A percentile compares a stretch with the other conserved stretches of the same genome.
These are phyloP conservation scores for Axis porcinus DNA, from an alignment of 2,113 vertebrate species.

Conservation along the genomic window DNA sequence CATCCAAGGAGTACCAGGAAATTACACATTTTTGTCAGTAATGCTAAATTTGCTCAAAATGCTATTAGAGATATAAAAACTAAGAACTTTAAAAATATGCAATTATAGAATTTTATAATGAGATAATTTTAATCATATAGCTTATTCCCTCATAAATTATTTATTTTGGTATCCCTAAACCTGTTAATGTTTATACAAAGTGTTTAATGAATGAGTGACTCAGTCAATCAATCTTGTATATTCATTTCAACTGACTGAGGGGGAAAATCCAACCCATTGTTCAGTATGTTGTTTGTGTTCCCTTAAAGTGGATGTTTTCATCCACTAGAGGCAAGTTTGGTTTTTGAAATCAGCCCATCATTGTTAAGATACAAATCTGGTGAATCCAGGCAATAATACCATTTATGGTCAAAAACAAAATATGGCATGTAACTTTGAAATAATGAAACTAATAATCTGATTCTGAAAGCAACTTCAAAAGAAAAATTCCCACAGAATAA, in stretches of 20 bases:
- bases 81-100: neutral
- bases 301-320: neutral
- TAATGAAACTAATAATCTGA: neutral
- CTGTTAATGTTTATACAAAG: neutral
- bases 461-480: neutral
- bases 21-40: neutral
- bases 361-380: neutral
- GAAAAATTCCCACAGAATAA: neutral
- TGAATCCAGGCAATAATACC: neutral
- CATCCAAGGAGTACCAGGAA: neutral
- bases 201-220: neutral
- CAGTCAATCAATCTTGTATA: neutral
- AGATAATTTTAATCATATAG: neutral
- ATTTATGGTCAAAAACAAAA: neutral
- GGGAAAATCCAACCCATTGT: neutral
- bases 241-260: neutral
- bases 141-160: neutral
- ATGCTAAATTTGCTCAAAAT: neutral
- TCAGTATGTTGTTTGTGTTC: neutral
- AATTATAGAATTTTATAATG: neutral
- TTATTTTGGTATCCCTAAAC: neutral
- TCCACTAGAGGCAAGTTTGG: neutral
- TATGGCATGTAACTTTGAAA: neutral
- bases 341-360: neutral
- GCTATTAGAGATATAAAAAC: neutral